Conservation (phyloP, 2,113 vertebrate species). For the Garra rufa region DNA sequence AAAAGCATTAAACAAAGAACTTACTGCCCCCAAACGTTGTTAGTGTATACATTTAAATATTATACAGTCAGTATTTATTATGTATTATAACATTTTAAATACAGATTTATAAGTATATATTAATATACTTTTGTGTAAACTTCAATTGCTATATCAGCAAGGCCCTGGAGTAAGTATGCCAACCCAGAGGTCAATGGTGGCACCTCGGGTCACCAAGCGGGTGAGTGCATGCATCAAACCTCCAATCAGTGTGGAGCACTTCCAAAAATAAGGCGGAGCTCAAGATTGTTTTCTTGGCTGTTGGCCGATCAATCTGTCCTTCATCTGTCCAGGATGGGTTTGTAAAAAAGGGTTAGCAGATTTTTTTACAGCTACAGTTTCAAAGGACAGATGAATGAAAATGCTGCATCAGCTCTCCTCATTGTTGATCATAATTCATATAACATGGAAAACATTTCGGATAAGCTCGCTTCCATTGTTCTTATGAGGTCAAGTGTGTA, state of each 20-base stretch:
- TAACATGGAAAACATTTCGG: constrained; percentile 13
- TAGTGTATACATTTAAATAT: not conserved
- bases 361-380: not conserved
- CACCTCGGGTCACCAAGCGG: constrained; percentile 70
- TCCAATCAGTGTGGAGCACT: constrained; percentile 41
- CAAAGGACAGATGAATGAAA: constrained; percentile 49
- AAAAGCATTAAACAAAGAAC: no score
- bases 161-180: constrained; percentile 68
- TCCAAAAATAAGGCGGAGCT: not conserved
- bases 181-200: constrained; percentile 69
- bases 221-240: constrained; percentile 66
- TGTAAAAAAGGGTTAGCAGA: not conserved
- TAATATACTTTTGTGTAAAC: not conserved
- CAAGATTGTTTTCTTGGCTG: constrained; percentile 45
- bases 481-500: constrained; percentile 35
- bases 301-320: constrained; percentile 48
- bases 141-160: constrained; percentile 59
- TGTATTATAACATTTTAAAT: not conserved
- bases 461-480: constrained; percentile 9
- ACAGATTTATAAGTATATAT: not conserved
- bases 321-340: constrained; percentile 43
- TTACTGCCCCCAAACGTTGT: not conserved
- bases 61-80: not conserved
- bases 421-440: constrained; percentile 32
- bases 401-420: constrained; percentile 26